Evolutionary conservation across 2,888 invertebrate species (phyloP).

Genomic region (Pristionchus maxplancki): DNA sequence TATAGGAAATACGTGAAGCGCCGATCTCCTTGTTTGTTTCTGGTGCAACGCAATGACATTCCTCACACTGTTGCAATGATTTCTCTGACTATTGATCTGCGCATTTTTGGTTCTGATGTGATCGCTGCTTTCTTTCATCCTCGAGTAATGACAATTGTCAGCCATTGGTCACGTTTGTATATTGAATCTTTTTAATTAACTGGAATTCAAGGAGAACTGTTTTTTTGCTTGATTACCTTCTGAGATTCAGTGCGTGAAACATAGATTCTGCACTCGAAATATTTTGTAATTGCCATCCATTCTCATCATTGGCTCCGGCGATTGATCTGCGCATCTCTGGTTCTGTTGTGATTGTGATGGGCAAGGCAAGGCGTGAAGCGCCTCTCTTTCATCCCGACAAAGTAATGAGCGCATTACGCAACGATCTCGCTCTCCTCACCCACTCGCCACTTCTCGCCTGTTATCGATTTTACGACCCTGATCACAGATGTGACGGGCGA

Average conservation of each 20-base stretch:
- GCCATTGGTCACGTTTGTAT: too few species aligned
- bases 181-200: too few species aligned
- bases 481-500: conserved; percentile 3
- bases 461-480: conserved; percentile 18
- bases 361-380: not conserved
- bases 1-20: not conserved
- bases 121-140: too few species aligned
- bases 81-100: too few species aligned
- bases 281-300: too few species aligned
- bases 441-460: not conserved
- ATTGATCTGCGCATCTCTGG: not conserved
- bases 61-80: too few species aligned
- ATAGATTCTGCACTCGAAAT: too few species aligned
- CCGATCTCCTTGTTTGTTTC: not conserved
- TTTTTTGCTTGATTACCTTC: too few species aligned
- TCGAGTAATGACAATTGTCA: not conserved
- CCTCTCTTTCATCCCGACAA: not conserved
- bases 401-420: conserved; percentile 13
- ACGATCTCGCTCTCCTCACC: not conserved
- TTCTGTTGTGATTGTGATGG: not conserved
- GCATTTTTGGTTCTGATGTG: too few species aligned
- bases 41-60: too few species aligned
- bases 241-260: too few species aligned
- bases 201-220: too few species aligned
- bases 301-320: not conserved